These are phyloP conservation scores for Dicyrtoma fusca DNA, from an alignment of 2,888 invertebrate genomes.

Conservation along the genomic window DNA sequence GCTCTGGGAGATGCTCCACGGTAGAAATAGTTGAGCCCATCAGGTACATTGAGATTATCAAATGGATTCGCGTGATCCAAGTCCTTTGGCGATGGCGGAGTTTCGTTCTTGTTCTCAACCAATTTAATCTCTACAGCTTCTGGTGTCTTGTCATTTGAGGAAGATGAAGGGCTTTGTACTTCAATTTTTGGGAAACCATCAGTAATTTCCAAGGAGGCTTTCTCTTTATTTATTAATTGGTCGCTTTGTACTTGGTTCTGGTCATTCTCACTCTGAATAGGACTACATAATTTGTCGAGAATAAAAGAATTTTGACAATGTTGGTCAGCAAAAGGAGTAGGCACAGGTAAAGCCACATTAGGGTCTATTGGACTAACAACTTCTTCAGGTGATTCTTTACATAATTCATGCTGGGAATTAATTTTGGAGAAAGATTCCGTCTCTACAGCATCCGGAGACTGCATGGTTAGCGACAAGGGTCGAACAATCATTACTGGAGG, in stretches of 20 bases:
- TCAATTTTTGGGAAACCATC: constrained; percentile 52
- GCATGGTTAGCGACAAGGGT: constrained; percentile 49
- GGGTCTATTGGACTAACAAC: constrained; percentile 51
- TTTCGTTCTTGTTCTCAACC: constrained; percentile 39
- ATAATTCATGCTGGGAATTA: constrained; percentile 20
- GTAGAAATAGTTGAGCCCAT: constrained; percentile 46
- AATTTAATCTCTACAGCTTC: constrained; percentile 44
- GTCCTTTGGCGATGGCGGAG: constrained; percentile 14
- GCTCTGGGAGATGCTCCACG: constrained; percentile 64
- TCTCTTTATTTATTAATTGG: constrained; percentile 11
- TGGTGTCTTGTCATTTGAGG: constrained; percentile 48
- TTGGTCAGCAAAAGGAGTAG: constrained; percentile 70
- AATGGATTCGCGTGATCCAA: constrained; percentile 6
- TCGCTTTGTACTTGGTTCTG: constrained; percentile 29
- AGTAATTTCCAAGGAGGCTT: background rate
- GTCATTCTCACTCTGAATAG: background rate
- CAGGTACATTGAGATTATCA: constrained; percentile 38
- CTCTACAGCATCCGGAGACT: constrained; percentile 3
- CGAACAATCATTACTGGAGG: constrained; percentile 52
- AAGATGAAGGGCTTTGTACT: constrained; percentile 54
- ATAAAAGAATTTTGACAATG: constrained; percentile 29
- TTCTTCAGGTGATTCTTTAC: constrained; percentile 15
- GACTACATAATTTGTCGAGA: constrained; percentile 18
- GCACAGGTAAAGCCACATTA: constrained; percentile 68
- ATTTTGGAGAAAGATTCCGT: background rate